Evolutionary conservation across 2,113 vertebrate species (phyloP).

Genomic region (Mormyrus iriodes): DNA sequence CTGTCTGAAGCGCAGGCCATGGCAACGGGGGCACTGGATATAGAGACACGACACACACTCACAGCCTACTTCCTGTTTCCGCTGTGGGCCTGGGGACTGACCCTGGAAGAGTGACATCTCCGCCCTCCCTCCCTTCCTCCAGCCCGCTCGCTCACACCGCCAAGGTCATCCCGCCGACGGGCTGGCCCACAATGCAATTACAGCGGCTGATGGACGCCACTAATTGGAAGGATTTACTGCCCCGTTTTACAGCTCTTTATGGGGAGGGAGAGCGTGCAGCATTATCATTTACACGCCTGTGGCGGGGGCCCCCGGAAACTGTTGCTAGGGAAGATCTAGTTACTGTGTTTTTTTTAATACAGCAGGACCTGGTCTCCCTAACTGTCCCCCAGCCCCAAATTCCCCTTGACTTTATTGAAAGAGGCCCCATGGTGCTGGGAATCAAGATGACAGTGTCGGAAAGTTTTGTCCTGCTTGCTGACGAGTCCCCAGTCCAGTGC

Average conservation of each 20-base stretch:
- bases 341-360: constrained; percentile 5
- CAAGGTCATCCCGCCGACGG: constrained; percentile 65
- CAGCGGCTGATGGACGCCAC: constrained; percentile 68
- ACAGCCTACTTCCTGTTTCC: not conserved
- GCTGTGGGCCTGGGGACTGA: not conserved
- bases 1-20: not conserved
- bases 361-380: not conserved
- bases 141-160: constrained; percentile 49
- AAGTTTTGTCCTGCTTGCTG: constrained; percentile 70
- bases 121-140: constrained; percentile 21
- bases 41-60: not conserved
- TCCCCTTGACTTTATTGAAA: not conserved
- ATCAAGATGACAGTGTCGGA: constrained; percentile 60
- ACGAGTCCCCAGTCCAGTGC: constrained; percentile 58
- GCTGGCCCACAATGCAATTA: constrained; percentile 68
- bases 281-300: constrained; percentile 67
- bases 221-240: constrained; percentile 72
- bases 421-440: not conserved
- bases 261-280: constrained; percentile 66
- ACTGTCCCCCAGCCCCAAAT: not conserved
- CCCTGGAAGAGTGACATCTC: not conserved
- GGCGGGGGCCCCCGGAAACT: constrained; percentile 39
- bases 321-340: constrained; percentile 12
- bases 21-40: not conserved
- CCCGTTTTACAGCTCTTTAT: constrained; percentile 70